phyloP scores from a whole-genome alignment of 1,140 invertebrate genomes.

The Diorhabda sublineata region DNA sequence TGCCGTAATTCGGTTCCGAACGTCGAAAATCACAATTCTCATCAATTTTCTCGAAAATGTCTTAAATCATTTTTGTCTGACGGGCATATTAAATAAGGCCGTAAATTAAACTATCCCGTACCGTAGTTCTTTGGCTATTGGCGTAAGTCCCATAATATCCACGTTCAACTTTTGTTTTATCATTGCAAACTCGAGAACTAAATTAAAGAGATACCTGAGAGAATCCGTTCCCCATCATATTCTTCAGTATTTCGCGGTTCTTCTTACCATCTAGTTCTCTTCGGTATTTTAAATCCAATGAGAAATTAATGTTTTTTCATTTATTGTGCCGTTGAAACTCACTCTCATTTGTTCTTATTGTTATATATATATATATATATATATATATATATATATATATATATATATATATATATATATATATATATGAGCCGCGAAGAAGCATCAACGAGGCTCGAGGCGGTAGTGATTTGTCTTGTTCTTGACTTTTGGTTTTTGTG shows the following conservation, averaged over 20 bases:
- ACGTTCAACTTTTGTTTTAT: conserved; percentile 1
- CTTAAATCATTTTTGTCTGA: too few species aligned
- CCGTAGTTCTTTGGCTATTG: not conserved
- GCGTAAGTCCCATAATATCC: not conserved
- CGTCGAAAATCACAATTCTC: too few species aligned
- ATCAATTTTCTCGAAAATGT: too few species aligned
- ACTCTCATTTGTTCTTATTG: not conserved
- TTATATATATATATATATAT: not conserved
- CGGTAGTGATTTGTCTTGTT: not conserved
- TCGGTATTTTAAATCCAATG: not conserved
- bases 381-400: not conserved
- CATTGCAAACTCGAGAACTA: not conserved
- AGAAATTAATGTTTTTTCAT: not conserved
- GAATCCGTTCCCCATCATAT: not conserved
- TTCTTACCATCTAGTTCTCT: not conserved
- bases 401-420: not conserved
- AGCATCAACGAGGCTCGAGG: not conserved
- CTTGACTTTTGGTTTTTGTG: not conserved
- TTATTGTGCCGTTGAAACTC: not conserved
- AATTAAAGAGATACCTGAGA: not conserved
- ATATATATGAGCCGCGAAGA: not conserved
- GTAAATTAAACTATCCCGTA: too few species aligned
- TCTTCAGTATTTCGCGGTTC: conserved; percentile 1
- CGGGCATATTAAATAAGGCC: too few species aligned
- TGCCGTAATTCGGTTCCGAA: too few species aligned